These are phyloP conservation scores for Monochamus alternatus DNA, from an alignment of 2,888 invertebrate species.

Conservation along the genomic window DNA sequence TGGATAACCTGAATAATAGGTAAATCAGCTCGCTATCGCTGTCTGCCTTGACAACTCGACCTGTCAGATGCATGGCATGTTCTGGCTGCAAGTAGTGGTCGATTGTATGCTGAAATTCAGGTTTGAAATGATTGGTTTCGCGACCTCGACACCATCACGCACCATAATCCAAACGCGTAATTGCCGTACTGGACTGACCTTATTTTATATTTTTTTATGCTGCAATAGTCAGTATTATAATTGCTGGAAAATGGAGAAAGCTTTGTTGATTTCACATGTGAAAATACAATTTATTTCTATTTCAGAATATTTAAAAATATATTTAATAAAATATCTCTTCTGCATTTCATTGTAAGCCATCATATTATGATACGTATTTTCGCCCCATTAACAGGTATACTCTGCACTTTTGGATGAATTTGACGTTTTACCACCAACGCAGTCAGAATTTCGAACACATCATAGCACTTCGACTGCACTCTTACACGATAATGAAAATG, in stretches of 20 bases:
- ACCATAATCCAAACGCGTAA: conserved; percentile 26
- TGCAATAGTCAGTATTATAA: neutral
- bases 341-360: too few relatives aligned
- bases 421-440: too few relatives aligned
- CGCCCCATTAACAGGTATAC: too few relatives aligned
- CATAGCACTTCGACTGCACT: too few relatives aligned
- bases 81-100: conserved; percentile 11
- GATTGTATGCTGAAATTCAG: conserved; percentile 2
- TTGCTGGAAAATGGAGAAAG: neutral
- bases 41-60: conserved; percentile 19
- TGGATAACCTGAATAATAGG: neutral
- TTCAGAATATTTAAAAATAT: too few relatives aligned
- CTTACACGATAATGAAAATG: too few relatives aligned
- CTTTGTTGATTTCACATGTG: too few relatives aligned
- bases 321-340: too few relatives aligned
- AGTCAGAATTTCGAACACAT: too few relatives aligned
- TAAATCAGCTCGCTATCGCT: conserved; percentile 3
- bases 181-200: conserved; percentile 23
- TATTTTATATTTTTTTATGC: conserved; percentile 14
- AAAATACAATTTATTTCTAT: too few relatives aligned
- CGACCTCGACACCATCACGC: conserved; percentile 34
- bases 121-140: conserved; percentile 22
- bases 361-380: too few relatives aligned
- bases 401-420: too few relatives aligned
- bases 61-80: conserved; percentile 24